Evolutionary conservation across 2,797 vertebrate species (phyloP).

Genomic region (Aphelocoma californica): DNA sequence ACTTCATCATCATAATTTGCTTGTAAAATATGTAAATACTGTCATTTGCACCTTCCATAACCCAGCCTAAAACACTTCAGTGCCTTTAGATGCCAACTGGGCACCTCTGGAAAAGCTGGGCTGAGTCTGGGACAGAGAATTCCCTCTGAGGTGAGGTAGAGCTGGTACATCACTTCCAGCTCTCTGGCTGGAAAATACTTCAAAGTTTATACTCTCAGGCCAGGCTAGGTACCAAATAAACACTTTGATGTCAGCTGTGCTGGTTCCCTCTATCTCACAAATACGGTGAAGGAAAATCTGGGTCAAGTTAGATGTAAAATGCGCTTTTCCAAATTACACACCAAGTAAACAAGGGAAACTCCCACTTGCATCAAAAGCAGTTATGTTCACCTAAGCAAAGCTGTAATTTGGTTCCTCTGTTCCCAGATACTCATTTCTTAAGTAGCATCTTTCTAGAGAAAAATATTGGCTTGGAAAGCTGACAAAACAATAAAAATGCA

Average conservation of each 20-base stretch:
- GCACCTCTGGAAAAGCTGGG: neutral
- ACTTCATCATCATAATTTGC: neutral
- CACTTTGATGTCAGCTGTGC: neutral
- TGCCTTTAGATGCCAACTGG: neutral
- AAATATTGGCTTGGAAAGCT: conserved; percentile 30
- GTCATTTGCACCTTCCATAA: neutral
- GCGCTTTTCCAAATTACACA: neutral
- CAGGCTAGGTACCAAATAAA: neutral
- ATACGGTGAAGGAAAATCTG: neutral
- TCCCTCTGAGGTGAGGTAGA: neutral
- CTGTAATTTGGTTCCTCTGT: neutral
- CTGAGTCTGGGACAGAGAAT: neutral
- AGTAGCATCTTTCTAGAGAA: conserved; percentile 28
- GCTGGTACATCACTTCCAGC: neutral
- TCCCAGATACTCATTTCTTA: neutral
- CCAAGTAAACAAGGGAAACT: neutral
- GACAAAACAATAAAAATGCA: conserved; percentile 48
- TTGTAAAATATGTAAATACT: neutral
- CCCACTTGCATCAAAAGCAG: neutral
- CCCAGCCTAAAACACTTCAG: neutral
- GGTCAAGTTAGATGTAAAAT: neutral
- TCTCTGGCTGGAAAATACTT: neutral
- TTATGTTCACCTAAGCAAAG: neutral
- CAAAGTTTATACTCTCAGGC: neutral
- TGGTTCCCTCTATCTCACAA: neutral